phyloP scores from a whole-genome alignment of 2,797 vertebrate species.

The Diplodus puntazzo region DNA sequence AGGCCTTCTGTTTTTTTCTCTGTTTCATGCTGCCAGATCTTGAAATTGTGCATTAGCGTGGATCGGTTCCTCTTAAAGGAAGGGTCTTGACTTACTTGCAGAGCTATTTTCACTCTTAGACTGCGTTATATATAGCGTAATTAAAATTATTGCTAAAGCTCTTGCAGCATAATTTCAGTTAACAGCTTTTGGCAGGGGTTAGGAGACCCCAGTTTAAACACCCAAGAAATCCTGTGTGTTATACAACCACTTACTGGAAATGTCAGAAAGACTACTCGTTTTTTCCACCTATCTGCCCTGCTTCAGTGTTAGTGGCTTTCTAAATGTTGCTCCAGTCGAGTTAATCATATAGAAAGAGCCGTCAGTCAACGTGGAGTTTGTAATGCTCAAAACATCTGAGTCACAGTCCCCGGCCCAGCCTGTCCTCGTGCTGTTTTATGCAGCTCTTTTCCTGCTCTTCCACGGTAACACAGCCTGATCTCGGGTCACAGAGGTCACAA shows the following conservation, averaged over 20 bases:
- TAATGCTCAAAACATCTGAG: slow-evolving; percentile 65
- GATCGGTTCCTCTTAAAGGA: not conserved
- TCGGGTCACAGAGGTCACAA: slow-evolving; percentile 65
- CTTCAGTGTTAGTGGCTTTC: slow-evolving; percentile 47
- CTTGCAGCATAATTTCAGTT: slow-evolving; percentile 60
- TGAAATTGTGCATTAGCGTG: slow-evolving; percentile 13
- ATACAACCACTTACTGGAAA: slow-evolving; percentile 61
- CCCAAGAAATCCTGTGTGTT: slow-evolving; percentile 52
- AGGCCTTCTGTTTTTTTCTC: slow-evolving; percentile 3
- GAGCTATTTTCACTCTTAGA: slow-evolving; percentile 13
- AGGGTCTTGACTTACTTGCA: not conserved
- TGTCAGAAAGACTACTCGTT: slow-evolving; percentile 35
- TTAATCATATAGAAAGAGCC: slow-evolving; percentile 38
- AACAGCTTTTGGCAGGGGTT: slow-evolving; percentile 64
- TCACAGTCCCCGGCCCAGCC: slow-evolving; percentile 28
- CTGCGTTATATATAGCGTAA: slow-evolving; percentile 13
- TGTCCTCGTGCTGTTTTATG: slow-evolving; percentile 72
- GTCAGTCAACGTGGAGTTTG: slow-evolving; percentile 51
- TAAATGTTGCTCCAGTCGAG: slow-evolving; percentile 42
- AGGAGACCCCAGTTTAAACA: slow-evolving; percentile 57
- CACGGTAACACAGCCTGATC: slow-evolving; percentile 62
- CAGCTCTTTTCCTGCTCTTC: slow-evolving; percentile 68
- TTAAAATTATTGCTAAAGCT: slow-evolving; percentile 53
- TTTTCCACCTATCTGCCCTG: slow-evolving; percentile 61
- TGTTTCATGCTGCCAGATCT: not conserved